Conservation (phyloP, 2,888 invertebrate species). For the Megastigmus dorsalis region DNA sequence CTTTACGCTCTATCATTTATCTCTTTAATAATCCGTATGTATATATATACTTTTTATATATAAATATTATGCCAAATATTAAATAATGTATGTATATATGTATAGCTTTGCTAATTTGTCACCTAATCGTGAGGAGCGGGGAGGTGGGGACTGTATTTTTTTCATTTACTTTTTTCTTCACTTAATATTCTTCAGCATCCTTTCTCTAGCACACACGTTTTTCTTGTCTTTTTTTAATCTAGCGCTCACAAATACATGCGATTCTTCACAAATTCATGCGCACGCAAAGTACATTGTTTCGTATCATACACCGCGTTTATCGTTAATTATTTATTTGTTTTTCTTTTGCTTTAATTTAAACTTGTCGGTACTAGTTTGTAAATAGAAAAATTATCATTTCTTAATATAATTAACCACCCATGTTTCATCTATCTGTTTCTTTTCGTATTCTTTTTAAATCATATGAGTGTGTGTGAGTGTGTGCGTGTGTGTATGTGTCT, state of each 20-base stretch:
- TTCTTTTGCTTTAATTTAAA: conserved; percentile 51
- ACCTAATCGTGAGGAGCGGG: conserved; percentile 64
- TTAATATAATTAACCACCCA: conserved; percentile 70
- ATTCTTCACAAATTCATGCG: neutral
- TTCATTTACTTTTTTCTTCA: conserved; percentile 58
- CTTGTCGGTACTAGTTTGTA: conserved; percentile 61
- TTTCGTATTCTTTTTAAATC: conserved; percentile 37
- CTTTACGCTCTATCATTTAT: conserved; percentile 49
- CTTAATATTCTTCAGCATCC: conserved; percentile 18
- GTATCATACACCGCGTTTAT: conserved; percentile 59
- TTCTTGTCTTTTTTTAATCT: conserved; percentile 24
- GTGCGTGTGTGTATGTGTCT: no score
- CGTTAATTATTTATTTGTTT: conserved; percentile 56
- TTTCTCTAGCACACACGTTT: neutral
- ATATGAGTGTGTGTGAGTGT: conserved; percentile 52
- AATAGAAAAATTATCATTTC: conserved; percentile 74
- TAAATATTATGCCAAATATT: conserved; percentile 72
- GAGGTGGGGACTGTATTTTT: conserved; percentile 60
- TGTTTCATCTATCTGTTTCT: conserved; percentile 62
- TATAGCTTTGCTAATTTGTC: conserved; percentile 67
- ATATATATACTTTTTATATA: conserved; percentile 63
- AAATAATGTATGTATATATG: conserved; percentile 67
- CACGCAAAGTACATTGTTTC: conserved; percentile 65
- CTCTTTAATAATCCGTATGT: conserved; percentile 56
- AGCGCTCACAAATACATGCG: conserved; percentile 25